phyloP scores from a whole-genome alignment of 2,888 invertebrate species.

The Platerodrilus igneus region DNA sequence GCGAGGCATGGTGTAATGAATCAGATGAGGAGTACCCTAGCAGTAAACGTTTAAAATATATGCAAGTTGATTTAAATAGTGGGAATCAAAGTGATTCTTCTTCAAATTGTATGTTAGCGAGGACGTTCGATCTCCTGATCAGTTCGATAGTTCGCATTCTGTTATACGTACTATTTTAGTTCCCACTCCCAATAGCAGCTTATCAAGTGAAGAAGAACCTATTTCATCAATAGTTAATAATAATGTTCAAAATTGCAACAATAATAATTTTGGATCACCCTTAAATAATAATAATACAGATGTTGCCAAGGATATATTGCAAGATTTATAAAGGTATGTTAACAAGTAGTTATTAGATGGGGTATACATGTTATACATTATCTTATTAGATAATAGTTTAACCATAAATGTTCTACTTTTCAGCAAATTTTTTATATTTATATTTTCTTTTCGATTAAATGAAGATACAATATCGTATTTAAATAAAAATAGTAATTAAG shows the following conservation, averaged over 20 bases:
- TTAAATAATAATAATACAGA: constrained; percentile 35
- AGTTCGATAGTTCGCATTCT: constrained; percentile 31
- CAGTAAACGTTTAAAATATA: constrained; percentile 30
- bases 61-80: constrained; percentile 37
- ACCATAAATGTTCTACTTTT: no score
- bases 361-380: no score
- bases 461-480: no score
- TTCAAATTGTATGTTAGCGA: constrained; percentile 32
- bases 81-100: constrained; percentile 41
- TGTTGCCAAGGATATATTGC: constrained; percentile 59
- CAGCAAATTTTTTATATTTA: no score
- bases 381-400: no score
- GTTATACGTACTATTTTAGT: constrained; percentile 43
- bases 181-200: constrained; percentile 32
- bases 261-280: constrained; percentile 26
- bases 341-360: no score
- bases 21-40: constrained; percentile 17
- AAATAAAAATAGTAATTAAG: no score
- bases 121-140: constrained; percentile 34
- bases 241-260: constrained; percentile 37
- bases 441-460: no score
- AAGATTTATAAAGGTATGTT: constrained; percentile 62
- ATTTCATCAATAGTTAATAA: constrained; percentile 34
- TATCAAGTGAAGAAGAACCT: constrained; percentile 24
- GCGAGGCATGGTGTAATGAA: constrained; percentile 39